A percentile compares a stretch with the other conserved stretches of the same genome.
Conservation (phyloP, 2,113 vertebrate species). For the Tupaia tana region DNA sequence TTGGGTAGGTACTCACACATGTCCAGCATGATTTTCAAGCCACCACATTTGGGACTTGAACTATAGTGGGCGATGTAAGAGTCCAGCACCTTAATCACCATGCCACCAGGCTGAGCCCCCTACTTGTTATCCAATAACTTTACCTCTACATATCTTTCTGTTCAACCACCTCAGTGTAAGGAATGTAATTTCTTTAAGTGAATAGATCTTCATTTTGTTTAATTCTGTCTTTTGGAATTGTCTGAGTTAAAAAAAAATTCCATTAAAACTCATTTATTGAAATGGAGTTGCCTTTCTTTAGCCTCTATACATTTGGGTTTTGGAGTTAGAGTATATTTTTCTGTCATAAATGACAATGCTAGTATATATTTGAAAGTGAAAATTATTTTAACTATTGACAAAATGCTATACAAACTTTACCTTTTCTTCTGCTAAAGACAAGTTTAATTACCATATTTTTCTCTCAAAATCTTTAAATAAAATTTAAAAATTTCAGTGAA, state of each 20-base stretch:
- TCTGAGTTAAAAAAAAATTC: conserved; percentile 23
- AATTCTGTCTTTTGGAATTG: not conserved
- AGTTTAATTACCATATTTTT: not conserved
- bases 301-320: not conserved
- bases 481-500: conserved; percentile 30
- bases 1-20: no score
- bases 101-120: no score
- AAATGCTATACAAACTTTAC: conserved; percentile 1
- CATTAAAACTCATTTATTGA: not conserved
- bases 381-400: conserved; percentile 31
- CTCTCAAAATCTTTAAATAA: conserved; percentile 25
- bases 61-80: no score
- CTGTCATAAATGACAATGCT: conserved; percentile 16
- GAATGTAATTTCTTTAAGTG: conserved; percentile 2
- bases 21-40: no score
- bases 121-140: not conserved
- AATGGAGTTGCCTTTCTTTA: conserved; percentile 8
- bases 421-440: conserved; percentile 7
- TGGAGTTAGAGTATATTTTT: not conserved
- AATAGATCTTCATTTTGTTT: not conserved
- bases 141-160: not conserved
- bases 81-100: no score
- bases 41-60: no score
- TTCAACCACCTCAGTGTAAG: not conserved
- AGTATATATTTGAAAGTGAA: conserved; percentile 46